Base-by-base conservation (phyloP, 2,888 invertebrate genomes). In the Amiota communis region DNA sequence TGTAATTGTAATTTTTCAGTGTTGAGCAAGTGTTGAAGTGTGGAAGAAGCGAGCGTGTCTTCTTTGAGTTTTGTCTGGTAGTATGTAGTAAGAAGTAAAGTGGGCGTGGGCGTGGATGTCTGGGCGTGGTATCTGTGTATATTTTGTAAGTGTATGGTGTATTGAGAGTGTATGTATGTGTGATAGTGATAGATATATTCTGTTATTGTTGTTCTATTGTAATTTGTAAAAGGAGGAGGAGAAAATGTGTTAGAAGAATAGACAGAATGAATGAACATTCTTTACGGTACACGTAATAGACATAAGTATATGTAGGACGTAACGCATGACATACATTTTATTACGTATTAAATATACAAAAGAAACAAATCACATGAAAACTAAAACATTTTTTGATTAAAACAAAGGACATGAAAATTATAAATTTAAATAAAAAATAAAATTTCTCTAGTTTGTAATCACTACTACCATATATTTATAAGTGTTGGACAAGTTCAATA, bases 281-380 rank as follows among this genome's bases (percentile, higher is more conserved):
- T 61, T 65, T 72, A 20, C 72, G 61, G 36, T 67, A 76, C 68
- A 70, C 76, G 59, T 11, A n/a, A n/a, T 12, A n/a, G 4, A 23
- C 3, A 23, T 23, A 69, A 47, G 49, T n/a, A n/a, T n/a, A 67
- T 72, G 10, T 76, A 72, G 77, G 85, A 83, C 83, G 73, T 70
- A 76, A 75, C 78, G 84, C 83, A 86, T 77, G 77, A 85, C 86
- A 76, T 77, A 36, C 36, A 6, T 36, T 36, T 36, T 36, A 6
- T 80, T 79, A 86, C 78, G 81, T 72, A 82, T 36, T 36, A 36
- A 36, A 36, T 36, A 36, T 36, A 23, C 23, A 23, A 23, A 23
- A 23, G 3, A 36, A 36, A 36, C 36, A 36, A 36, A 36, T 36
- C 36, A 36, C 36, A 36, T 36, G 36, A 36, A 36, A 36, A 36